phyloP scores from a whole-genome alignment of 1,140 invertebrate genomes.

The Drosophila baimaii region DNA sequence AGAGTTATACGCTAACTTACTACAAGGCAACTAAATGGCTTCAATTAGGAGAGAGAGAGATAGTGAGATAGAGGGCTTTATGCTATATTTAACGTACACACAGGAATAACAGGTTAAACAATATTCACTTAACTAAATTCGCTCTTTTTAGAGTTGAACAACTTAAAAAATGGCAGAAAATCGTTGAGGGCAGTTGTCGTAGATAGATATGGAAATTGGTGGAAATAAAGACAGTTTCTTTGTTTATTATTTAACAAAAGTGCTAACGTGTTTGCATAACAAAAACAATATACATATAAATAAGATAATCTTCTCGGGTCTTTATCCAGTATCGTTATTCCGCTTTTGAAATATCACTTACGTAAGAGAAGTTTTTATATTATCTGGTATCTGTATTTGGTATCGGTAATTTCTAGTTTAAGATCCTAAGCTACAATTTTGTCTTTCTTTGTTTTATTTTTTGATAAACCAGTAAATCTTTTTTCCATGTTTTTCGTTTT shows the following conservation, averaged over 20 bases:
- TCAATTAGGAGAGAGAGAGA: constrained; percentile 60
- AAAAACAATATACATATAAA: constrained; percentile 63
- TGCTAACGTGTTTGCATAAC: constrained; percentile 49
- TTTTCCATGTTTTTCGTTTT: constrained; percentile 12
- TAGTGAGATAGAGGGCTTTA: constrained; percentile 25
- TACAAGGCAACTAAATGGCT: constrained; percentile 84
- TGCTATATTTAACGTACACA: constrained; percentile 48
- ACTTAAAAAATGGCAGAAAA: constrained; percentile 67
- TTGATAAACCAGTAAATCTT: constrained; percentile 56
- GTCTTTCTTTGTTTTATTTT: constrained; percentile 51
- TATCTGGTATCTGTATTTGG: constrained; percentile 56
- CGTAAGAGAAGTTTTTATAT: constrained; percentile 69
- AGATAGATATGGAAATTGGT: constrained; percentile 21
- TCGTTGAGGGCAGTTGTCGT: constrained; percentile 61
- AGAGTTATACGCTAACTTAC: constrained; percentile 74
- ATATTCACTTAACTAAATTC: constrained; percentile 51
- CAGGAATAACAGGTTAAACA: constrained; percentile 42
- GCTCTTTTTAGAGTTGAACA: constrained; percentile 23
- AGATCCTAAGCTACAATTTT: constrained; percentile 75
- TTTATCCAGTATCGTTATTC: constrained; percentile 55
- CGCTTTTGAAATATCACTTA: constrained; percentile 77
- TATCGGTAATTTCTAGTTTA: constrained; percentile 65
- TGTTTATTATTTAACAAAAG: constrained; percentile 25
- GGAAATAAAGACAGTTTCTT: not conserved
- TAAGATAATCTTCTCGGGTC: constrained; percentile 26